phyloP scores from a whole-genome alignment of 2,888 invertebrate species.

The Encarsia formosa region DNA sequence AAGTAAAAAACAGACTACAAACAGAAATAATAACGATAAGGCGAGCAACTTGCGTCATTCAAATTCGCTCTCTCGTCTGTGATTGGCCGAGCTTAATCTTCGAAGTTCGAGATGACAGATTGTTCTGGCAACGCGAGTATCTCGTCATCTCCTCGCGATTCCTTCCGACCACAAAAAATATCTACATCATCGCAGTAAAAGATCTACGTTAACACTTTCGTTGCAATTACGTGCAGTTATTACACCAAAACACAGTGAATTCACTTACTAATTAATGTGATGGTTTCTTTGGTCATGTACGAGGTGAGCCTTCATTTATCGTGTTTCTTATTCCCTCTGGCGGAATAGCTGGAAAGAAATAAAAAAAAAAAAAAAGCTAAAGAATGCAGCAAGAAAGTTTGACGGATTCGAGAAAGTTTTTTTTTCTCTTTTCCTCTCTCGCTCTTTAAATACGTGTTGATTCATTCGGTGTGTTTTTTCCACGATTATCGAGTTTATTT shows the following conservation, averaged over 20 bases:
- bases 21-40: too few relatives aligned
- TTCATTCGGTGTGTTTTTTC: too few relatives aligned
- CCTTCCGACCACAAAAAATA: not conserved
- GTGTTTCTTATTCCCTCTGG: too few relatives aligned
- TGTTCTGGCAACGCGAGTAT: not conserved
- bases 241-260: constrained; percentile 35
- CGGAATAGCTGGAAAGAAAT: too few relatives aligned
- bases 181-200: not conserved
- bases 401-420: too few relatives aligned
- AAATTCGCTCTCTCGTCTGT: not conserved
- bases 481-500: too few relatives aligned
- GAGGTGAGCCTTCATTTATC: constrained; percentile 47
- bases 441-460: too few relatives aligned
- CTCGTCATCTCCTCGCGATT: not conserved
- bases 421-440: too few relatives aligned
- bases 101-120: too few relatives aligned
- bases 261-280: constrained; percentile 47
- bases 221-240: constrained; percentile 42
- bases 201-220: constrained; percentile 31
- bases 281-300: constrained; percentile 48
- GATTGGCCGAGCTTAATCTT: constrained; percentile 12
- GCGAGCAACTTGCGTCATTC: not conserved
- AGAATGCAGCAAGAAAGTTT: too few relatives aligned
- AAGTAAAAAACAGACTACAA: too few relatives aligned
- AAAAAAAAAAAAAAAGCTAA: too few relatives aligned